Evolutionary conservation across 1,140 invertebrate species (phyloP).

Genomic region (Colletes latitarsis): DNA sequence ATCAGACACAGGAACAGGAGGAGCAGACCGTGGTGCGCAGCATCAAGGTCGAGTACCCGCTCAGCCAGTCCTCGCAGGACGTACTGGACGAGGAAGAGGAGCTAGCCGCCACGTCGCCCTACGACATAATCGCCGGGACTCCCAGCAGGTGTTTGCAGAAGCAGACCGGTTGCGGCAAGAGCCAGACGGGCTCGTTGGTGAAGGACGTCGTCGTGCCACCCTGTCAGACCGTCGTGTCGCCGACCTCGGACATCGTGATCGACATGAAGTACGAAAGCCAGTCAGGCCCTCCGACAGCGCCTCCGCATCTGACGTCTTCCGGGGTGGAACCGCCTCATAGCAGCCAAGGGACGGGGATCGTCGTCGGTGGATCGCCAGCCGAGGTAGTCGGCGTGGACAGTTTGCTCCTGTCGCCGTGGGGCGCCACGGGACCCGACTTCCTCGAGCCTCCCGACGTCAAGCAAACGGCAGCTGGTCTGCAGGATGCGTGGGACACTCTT

Average conservation of each 20-base stretch:
- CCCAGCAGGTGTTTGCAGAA: constrained; percentile 25
- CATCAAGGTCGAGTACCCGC: constrained; percentile 66
- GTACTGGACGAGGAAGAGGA: constrained; percentile 67
- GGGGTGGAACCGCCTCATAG: constrained; percentile 78
- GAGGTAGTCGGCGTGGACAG: constrained; percentile 81
- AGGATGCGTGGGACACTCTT: constrained; percentile 80
- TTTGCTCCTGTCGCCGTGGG: constrained; percentile 82
- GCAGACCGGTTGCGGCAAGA: constrained; percentile 20
- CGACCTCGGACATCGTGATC: constrained; percentile 62
- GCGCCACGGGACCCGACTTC: constrained; percentile 80
- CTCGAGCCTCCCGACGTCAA: constrained; percentile 76
- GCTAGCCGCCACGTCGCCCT: constrained; percentile 62
- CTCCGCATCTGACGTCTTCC: constrained; percentile 71
- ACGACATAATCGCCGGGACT: constrained; percentile 65
- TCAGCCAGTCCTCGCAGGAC: constrained; percentile 61
- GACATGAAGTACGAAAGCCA: constrained; percentile 80
- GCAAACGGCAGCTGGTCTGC: constrained; percentile 76
- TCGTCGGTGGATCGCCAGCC: constrained; percentile 71
- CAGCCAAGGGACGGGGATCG: constrained; percentile 73
- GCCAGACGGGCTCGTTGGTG: constrained; percentile 26
- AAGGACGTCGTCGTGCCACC: constrained; percentile 43
- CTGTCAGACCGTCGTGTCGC: constrained; percentile 47
- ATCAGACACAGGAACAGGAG: constrained; percentile 15
- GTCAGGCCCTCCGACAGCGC: constrained; percentile 69
- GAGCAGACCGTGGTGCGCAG: constrained; percentile 4